A percentile compares a stretch with the other conserved stretches of the same genome.
These are phyloP conservation scores for Protodeltote pygarga DNA, from an alignment of 2,888 invertebrate species.

Conservation along the genomic window DNA sequence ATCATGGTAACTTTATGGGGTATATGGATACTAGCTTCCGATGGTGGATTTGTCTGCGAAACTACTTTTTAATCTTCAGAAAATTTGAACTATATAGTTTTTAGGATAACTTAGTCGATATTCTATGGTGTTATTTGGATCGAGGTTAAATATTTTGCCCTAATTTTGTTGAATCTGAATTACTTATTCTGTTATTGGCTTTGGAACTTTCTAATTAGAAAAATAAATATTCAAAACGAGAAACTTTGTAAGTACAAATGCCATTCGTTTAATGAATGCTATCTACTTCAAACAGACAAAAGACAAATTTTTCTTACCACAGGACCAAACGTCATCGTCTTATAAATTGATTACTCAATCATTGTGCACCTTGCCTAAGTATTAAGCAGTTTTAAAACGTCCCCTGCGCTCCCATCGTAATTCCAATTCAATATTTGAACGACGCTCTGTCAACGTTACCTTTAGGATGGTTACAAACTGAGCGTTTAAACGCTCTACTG, in stretches of 20 bases:
- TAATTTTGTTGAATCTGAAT: too few species aligned
- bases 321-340: not conserved
- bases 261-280: too few species aligned
- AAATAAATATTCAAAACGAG: too few species aligned
- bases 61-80: too few species aligned
- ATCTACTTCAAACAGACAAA: not conserved
- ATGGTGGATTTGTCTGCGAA: not conserved
- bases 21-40: too few species aligned
- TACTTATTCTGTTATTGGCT: too few species aligned
- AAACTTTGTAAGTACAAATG: too few species aligned
- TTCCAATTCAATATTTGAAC: conserved; percentile 72
- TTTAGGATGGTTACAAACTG: conserved; percentile 21
- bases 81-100: not conserved
- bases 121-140: too few species aligned
- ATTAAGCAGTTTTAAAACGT: conserved; percentile 48
- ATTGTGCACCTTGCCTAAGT: conserved; percentile 48
- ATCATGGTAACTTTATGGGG: conserved; percentile 18
- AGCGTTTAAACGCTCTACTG: not conserved
- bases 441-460: conserved; percentile 60
- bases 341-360: conserved; percentile 15
- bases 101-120: too few species aligned
- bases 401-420: conserved; percentile 60
- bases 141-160: too few species aligned
- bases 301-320: not conserved
- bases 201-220: too few species aligned